Evolutionary conservation across 2,888 invertebrate genomes (phyloP).

Genomic region (Drosophila paramelanica): DNA sequence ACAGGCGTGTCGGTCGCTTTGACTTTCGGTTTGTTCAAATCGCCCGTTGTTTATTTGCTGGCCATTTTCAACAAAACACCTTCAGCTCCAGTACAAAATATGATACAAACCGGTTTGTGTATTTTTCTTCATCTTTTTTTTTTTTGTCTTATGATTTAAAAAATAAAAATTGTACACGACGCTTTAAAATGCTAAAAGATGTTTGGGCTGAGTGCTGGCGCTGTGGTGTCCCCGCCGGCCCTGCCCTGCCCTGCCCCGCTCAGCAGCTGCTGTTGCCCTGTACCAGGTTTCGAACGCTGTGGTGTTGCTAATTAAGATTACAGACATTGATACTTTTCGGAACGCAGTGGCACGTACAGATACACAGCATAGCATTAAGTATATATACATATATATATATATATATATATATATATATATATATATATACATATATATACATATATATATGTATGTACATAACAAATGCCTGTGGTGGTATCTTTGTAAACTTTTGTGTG

Average conservation of each 20-base stretch:
- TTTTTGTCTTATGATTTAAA: slow-evolving; percentile 32
- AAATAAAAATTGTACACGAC: slow-evolving; percentile 53
- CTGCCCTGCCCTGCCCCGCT: slow-evolving; percentile 10
- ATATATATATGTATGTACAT: not conserved
- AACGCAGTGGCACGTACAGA: slow-evolving; percentile 72
- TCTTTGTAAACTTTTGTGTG: not conserved
- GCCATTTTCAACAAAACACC: slow-evolving; percentile 73
- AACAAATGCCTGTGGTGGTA: slow-evolving; percentile 1
- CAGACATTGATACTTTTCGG: slow-evolving; percentile 77
- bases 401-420: too few species aligned
- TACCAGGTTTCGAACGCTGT: slow-evolving; percentile 35
- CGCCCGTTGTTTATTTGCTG: slow-evolving; percentile 68
- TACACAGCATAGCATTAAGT: slow-evolving; percentile 23
- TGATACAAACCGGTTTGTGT: slow-evolving; percentile 65
- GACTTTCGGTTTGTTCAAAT: slow-evolving; percentile 50
- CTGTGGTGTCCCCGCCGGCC: slow-evolving; percentile 33
- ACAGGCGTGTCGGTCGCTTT: slow-evolving; percentile 61
- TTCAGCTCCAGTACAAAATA: slow-evolving; percentile 58
- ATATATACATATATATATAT: slow-evolving; percentile 13
- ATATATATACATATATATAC: slow-evolving; percentile 2
- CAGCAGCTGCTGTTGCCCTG: slow-evolving; percentile 1
- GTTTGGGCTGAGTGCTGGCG: slow-evolving; percentile 62
- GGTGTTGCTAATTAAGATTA: slow-evolving; percentile 79
- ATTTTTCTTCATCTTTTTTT: slow-evolving; percentile 38
- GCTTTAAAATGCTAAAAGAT: slow-evolving; percentile 77